Conservation (phyloP, 2,888 invertebrate species). For the Thymelicus lineola region DNA sequence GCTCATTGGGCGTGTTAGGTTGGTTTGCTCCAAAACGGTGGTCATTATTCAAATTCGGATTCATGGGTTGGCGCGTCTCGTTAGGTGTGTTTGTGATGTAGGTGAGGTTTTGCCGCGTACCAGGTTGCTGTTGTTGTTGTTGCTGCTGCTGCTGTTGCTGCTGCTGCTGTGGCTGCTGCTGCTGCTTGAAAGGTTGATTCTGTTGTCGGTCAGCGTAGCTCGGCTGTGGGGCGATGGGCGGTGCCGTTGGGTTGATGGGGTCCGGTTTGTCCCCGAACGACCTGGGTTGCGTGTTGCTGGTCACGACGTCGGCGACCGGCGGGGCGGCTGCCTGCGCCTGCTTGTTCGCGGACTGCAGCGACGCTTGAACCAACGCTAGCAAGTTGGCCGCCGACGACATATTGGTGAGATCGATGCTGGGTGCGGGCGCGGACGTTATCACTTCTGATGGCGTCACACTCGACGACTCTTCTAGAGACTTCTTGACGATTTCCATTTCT, state of each 20-base stretch:
- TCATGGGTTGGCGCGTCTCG: not conserved
- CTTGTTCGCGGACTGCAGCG: constrained; percentile 57
- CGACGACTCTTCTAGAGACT: constrained; percentile 67
- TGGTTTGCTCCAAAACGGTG: not conserved
- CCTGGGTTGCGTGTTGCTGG: constrained; percentile 62
- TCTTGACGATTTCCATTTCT: constrained; percentile 84
- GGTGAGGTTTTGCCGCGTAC: not conserved
- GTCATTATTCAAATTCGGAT: not conserved
- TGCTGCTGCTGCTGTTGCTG: not conserved
- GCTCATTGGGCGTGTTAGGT: not conserved
- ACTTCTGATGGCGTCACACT: constrained; percentile 47
- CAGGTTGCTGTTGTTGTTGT: not conserved
- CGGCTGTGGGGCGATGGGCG: not conserved
- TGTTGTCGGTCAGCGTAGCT: not conserved
- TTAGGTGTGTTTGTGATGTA: not conserved
- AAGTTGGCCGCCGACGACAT: constrained; percentile 69
- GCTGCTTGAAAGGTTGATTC: not conserved
- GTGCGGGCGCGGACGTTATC: constrained; percentile 11
- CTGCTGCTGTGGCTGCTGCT: not conserved
- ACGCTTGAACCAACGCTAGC: constrained; percentile 73
- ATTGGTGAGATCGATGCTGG: constrained; percentile 46
- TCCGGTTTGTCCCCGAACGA: constrained; percentile 71
- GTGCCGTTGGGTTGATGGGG: constrained; percentile 8
- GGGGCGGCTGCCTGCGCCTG: constrained; percentile 43
- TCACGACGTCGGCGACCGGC: constrained; percentile 54